These are phyloP conservation scores for Aldabrachelys gigantea DNA, from an alignment of 2,113 vertebrate species.

Conservation along the genomic window DNA sequence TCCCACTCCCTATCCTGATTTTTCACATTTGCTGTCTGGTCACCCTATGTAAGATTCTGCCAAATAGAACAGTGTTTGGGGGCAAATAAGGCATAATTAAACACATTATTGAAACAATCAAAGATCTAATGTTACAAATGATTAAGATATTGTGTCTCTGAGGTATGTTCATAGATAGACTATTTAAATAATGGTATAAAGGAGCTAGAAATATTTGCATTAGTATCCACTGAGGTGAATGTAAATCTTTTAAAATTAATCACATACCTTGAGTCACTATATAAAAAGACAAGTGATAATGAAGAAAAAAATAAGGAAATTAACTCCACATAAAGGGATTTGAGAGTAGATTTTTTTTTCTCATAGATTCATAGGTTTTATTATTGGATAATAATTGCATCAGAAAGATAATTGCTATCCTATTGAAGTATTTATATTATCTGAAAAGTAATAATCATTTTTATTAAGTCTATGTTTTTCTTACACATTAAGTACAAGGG, in stretches of 20 bases:
- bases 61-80: not conserved
- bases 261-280: not conserved
- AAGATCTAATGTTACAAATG: not conserved
- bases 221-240: not conserved
- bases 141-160: not conserved
- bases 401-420: not conserved
- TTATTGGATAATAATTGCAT: not conserved
- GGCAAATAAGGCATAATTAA: not conserved
- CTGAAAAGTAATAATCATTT: not conserved
- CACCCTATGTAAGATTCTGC: not conserved
- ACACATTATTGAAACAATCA: not conserved
- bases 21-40: no score
- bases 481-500: not conserved
- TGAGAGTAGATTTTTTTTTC: not conserved
- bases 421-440: not conserved
- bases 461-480: not conserved
- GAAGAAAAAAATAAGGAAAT: not conserved
- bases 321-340: not conserved
- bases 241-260: not conserved
- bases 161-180: not conserved
- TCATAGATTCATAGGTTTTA: not conserved
- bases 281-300: not conserved
- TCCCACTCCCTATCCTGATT: no score
- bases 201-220: not conserved
- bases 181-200: not conserved